Conservation (phyloP, 2,113 vertebrate genomes). For the Taxidea taxus region DNA sequence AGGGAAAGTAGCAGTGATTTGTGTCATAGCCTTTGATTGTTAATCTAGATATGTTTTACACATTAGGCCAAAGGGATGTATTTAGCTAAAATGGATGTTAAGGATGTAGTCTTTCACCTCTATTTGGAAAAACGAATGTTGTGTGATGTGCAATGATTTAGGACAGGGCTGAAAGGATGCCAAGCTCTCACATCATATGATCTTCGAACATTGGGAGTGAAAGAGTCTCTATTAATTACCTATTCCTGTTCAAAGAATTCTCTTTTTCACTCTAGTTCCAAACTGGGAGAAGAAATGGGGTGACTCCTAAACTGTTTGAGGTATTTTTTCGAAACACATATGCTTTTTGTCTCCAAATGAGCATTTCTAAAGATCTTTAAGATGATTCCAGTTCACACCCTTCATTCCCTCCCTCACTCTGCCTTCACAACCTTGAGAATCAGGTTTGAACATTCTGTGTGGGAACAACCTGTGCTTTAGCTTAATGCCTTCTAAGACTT, state of each 20-base stretch:
- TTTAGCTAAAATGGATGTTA: constrained; percentile 52
- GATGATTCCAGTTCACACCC: neutral
- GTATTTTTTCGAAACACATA: neutral
- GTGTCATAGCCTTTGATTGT: neutral
- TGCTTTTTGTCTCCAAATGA: neutral
- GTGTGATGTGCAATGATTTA: neutral
- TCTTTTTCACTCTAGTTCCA: neutral
- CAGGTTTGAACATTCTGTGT: neutral
- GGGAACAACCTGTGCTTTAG: neutral
- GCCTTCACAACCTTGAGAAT: neutral
- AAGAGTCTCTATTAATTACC: constrained; percentile 16
- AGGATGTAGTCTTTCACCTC: constrained; percentile 35
- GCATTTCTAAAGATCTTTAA: neutral
- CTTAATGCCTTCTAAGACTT: neutral
- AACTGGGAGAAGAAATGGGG: neutral
- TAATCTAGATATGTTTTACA: constrained; percentile 14
- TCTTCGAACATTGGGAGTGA: neutral
- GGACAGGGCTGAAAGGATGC: neutral
- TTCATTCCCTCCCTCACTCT: neutral
- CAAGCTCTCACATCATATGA: neutral
- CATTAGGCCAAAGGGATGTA: neutral
- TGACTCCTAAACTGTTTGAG: constrained; percentile 1
- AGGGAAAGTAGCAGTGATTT: neutral
- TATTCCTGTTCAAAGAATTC: neutral
- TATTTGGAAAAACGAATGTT: constrained; percentile 55